These are phyloP conservation scores for Proisotoma minuta DNA, from an alignment of 2,888 invertebrate genomes.

Conservation along the genomic window DNA sequence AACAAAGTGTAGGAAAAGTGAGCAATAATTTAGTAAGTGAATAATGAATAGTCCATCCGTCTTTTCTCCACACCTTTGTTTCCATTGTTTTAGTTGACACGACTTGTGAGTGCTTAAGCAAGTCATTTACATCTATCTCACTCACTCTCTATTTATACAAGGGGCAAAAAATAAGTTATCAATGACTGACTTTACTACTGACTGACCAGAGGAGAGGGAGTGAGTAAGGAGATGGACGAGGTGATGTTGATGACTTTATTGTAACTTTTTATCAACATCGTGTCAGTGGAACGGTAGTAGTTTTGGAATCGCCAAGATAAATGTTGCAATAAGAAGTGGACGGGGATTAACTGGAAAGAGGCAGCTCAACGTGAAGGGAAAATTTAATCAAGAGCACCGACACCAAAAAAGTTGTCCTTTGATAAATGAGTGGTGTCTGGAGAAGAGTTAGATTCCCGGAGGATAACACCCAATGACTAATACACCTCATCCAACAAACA, in stretches of 20 bases:
- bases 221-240: too few relatives aligned
- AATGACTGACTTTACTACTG: neutral
- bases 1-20: neutral
- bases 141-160: too few relatives aligned
- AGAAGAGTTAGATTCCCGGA: slow-evolving; percentile 1
- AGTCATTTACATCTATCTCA: slow-evolving; percentile 15
- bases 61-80: slow-evolving; percentile 15
- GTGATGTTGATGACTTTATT: neutral
- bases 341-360: neutral
- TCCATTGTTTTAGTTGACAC: slow-evolving; percentile 12
- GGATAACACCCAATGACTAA: slow-evolving; percentile 2
- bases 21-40: neutral
- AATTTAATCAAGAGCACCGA: slow-evolving; percentile 17
- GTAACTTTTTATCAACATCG: neutral
- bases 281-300: too few relatives aligned
- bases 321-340: neutral
- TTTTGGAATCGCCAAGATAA: neutral
- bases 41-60: slow-evolving; percentile 3
- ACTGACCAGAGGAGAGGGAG: too few relatives aligned
- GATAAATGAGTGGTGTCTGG: slow-evolving; percentile 15
- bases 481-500: too few relatives aligned
- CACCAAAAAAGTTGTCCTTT: slow-evolving; percentile 4
- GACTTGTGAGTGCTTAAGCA: neutral
- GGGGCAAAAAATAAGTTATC: neutral
- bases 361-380: neutral